phyloP scores from a whole-genome alignment of 2,113 vertebrate genomes.

The Eulacestoma nigropectus region DNA sequence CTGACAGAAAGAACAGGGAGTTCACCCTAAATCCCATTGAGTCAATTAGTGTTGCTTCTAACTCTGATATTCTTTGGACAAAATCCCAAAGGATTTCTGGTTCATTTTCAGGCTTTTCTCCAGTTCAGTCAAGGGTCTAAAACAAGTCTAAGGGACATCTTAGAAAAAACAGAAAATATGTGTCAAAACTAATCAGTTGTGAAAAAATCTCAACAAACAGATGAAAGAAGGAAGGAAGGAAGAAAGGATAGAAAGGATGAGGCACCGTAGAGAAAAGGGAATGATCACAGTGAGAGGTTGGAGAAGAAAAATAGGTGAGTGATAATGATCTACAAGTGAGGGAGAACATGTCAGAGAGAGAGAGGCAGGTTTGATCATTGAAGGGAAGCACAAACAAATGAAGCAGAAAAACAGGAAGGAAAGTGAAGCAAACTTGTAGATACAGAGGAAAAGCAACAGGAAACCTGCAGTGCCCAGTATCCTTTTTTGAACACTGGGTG shows the following conservation, averaged over 20 bases:
- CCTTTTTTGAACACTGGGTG: not conserved
- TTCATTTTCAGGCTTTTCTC: not conserved
- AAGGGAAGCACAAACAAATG: conserved; percentile 54
- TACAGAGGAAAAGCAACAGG: conserved; percentile 38
- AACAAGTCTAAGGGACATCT: not conserved
- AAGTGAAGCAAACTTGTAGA: not conserved
- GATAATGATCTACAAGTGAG: not conserved
- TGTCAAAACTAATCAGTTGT: not conserved
- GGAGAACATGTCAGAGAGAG: not conserved
- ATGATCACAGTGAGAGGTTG: not conserved
- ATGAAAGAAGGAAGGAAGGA: not conserved
- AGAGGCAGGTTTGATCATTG: not conserved
- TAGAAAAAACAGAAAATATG: not conserved
- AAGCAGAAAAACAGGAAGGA: conserved; percentile 64
- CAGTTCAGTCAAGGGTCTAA: not conserved
- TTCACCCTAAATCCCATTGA: not conserved
- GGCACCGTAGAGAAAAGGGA: not conserved
- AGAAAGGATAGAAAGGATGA: not conserved
- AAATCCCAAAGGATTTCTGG: not conserved
- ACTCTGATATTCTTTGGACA: not conserved
- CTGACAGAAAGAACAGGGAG: not conserved
- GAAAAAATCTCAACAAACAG: not conserved
- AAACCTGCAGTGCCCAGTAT: conserved; percentile 32
- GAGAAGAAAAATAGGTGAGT: not conserved
- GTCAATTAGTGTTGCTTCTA: not conserved